Percentiles rank a stretch among this genome's conserved stretches.
phyloP scores from a whole-genome alignment of 1,140 invertebrate species.

The Orius insidiosus region DNA sequence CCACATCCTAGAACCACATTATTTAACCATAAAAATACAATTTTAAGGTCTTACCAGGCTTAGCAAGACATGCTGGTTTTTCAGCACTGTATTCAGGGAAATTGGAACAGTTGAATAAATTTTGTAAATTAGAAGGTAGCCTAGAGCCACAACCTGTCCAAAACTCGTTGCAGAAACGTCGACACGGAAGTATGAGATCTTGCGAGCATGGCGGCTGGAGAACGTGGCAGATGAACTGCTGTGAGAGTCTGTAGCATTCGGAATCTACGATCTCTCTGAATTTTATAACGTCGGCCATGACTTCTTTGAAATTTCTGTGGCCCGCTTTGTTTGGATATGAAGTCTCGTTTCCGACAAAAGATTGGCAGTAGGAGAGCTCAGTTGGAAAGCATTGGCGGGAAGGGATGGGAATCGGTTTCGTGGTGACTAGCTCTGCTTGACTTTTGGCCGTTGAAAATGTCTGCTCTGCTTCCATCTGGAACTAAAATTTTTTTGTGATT shows the following conservation, averaged over 20 bases:
- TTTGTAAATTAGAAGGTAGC: slow-evolving; percentile 46
- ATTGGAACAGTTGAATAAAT: slow-evolving; percentile 55
- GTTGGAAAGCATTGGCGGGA: slow-evolving; percentile 47
- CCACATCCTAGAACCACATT: slow-evolving; percentile 17
- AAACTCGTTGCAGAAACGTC: slow-evolving; percentile 70
- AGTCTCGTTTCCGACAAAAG: slow-evolving; percentile 57
- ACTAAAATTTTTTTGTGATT: background rate
- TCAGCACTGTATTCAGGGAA: slow-evolving; percentile 61
- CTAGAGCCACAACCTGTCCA: slow-evolving; percentile 61
- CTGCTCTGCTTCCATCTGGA: background rate
- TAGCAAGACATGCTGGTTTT: slow-evolving; percentile 45
- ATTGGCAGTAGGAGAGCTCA: slow-evolving; percentile 46
- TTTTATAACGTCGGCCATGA: slow-evolving; percentile 58
- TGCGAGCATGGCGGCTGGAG: slow-evolving; percentile 58
- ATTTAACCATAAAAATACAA: background rate
- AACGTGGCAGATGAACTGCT: slow-evolving; percentile 70
- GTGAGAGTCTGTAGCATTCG: slow-evolving; percentile 66
- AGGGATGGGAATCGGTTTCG: slow-evolving; percentile 33
- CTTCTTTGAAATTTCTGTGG: slow-evolving; percentile 40
- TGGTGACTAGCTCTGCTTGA: slow-evolving; percentile 23
- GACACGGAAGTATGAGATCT: slow-evolving; percentile 51
- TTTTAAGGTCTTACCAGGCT: slow-evolving; percentile 41
- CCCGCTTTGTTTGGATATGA: slow-evolving; percentile 67
- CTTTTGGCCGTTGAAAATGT: slow-evolving; percentile 5
- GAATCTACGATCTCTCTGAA: slow-evolving; percentile 72